Evolutionary conservation across 2,888 invertebrate species (phyloP), one percentile per base, ranked within the genome.

Genomic region (Drosophila antonietae): DNA sequence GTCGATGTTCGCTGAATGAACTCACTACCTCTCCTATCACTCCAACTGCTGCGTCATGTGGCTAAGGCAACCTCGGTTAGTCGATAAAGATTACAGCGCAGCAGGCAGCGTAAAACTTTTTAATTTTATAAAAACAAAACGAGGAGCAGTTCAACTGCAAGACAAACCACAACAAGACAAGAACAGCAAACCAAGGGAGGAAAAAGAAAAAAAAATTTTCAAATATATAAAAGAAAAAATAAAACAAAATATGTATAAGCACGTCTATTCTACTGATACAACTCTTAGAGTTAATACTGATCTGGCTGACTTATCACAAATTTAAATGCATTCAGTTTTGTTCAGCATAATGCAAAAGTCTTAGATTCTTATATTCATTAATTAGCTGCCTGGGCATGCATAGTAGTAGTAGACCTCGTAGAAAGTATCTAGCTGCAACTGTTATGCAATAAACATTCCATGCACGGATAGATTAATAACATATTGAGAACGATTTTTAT

Each of bases 91-190:
- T 83, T 87, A 81, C 68, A 81, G 66, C 74, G 37, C 55, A 63
- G 76, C 57, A 58, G 59, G 56, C 23, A 58, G 39, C 52, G 49
- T 44, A 69, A 83, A 83, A 83, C 59, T 73, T 83, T 83, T 88
- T 80, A 87, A 88, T 88, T 83, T 82, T 78, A 73, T 85, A 85
- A 84, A 87, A 85, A 87, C 80, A 85, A 84, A 80, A 80, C 62
- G 77, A 65, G 63, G 63, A 59, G 57, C 80, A 75, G 56, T 88
- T 68, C 75, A 82, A 71, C 83, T 68, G 18, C 41, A 49, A 28
- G 58, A 49, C 39, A 66, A 64, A 61, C 55, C 53, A 75, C 69
- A 75, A 60, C 72, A 69, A 55, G 49, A 43, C 59, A 60, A 53
- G 59, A 53, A 23, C 44, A 28, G 49, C n/a, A n/a, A 18, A 31